A percentile compares a stretch with the other conserved stretches of the same genome.
Conservation (phyloP, 2,797 vertebrate genomes). For the Cirrhinus molitorella region DNA sequence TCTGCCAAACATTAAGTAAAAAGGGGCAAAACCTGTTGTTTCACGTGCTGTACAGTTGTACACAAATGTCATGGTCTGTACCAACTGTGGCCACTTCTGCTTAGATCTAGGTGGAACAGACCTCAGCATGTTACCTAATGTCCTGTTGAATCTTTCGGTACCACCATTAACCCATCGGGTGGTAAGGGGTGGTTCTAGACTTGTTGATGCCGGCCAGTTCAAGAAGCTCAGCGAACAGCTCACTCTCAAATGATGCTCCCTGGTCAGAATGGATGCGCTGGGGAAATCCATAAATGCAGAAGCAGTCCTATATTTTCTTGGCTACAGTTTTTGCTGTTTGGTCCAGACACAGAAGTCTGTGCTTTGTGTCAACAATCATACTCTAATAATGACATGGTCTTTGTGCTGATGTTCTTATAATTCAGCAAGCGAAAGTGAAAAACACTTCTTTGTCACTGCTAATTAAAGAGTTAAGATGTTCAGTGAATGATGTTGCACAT, state of each 20-base stretch:
- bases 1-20: conserved; percentile 1
- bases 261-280: not conserved
- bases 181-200: not conserved
- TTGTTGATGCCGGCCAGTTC: not conserved
- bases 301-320: not conserved
- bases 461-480: too few species aligned
- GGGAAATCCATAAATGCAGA: not conserved
- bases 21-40: not conserved
- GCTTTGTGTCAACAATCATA: too few species aligned
- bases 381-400: too few species aligned
- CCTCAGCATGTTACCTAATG: not conserved
- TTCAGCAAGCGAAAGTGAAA: too few species aligned
- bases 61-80: not conserved
- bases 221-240: not conserved
- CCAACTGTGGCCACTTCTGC: not conserved
- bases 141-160: not conserved
- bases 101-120: not conserved
- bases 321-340: not conserved
- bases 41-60: not conserved
- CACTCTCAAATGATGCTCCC: not conserved
- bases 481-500: too few species aligned
- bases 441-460: too few species aligned
- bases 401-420: too few species aligned
- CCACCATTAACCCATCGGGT: not conserved
- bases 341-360: conserved; percentile 31